Conservation (phyloP, 2,888 invertebrate genomes). For the Pherbina coryleti region DNA sequence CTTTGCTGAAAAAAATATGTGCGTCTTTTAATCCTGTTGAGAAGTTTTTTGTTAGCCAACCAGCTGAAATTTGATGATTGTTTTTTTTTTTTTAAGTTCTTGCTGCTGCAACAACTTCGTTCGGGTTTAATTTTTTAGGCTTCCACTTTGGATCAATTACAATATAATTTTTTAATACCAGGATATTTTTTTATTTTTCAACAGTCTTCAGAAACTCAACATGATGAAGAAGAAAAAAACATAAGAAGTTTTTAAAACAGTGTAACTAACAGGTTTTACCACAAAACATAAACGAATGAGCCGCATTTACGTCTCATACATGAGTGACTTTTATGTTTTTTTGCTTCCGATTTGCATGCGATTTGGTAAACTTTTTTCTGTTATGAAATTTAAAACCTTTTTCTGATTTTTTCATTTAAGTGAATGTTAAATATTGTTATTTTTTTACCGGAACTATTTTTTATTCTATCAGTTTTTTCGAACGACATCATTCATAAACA, state of each 20-base stretch:
- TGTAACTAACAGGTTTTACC: slow-evolving; percentile 56
- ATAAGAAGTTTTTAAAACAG: slow-evolving; percentile 34
- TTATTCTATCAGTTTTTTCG: slow-evolving; percentile 13
- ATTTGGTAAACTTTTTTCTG: not conserved
- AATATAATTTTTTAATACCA: slow-evolving; percentile 53
- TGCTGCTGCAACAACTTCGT: not conserved
- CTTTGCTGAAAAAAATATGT: too few species aligned
- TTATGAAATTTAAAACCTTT: slow-evolving; percentile 18
- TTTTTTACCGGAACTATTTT: slow-evolving; percentile 1
- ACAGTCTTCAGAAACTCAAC: not conserved
- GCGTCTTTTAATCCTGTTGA: too few species aligned
- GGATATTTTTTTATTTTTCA: slow-evolving; percentile 45
- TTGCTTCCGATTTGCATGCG: slow-evolving; percentile 16
- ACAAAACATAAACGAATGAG: slow-evolving; percentile 60
- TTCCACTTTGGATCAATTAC: slow-evolving; percentile 70
- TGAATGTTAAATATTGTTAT: not conserved
- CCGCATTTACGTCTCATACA: slow-evolving; percentile 55
- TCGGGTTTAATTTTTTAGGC: slow-evolving; percentile 64
- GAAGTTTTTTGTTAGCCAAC: not conserved
- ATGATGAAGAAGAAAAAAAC: not conserved
- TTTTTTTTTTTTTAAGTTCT: not conserved
- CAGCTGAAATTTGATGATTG: slow-evolving; percentile 28
- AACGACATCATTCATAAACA: slow-evolving; percentile 40
- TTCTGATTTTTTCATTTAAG: not conserved
- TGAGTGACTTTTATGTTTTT: slow-evolving; percentile 48